phyloP scores from a whole-genome alignment of 2,113 vertebrate species.

The Chaetodon auriga region DNA sequence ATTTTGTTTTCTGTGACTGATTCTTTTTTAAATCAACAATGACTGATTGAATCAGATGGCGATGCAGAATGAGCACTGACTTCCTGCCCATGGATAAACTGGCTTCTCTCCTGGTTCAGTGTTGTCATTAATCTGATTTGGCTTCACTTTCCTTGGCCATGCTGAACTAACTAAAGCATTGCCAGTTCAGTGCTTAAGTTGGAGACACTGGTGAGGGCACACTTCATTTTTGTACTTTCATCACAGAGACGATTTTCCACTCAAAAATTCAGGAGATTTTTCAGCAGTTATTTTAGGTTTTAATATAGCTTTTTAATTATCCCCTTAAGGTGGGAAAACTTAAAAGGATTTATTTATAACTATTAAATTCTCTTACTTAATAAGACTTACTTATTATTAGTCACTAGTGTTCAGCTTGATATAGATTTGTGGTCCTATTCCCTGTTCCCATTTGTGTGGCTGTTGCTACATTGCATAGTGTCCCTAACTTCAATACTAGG shows the following conservation, averaged over 20 bases:
- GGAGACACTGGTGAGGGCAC: constrained; percentile 13
- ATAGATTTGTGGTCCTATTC: background rate
- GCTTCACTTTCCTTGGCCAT: constrained; percentile 26
- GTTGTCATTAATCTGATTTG: constrained; percentile 37
- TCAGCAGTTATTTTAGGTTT: background rate
- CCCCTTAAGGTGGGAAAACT: background rate
- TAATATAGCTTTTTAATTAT: constrained; percentile 21
- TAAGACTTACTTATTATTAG: background rate
- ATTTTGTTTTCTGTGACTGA: background rate
- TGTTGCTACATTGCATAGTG: background rate
- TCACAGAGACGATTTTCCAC: background rate
- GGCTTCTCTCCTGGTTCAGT: constrained; percentile 23
- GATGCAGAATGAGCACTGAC: constrained; percentile 1
- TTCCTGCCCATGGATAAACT: constrained; percentile 18
- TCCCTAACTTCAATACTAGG: background rate
- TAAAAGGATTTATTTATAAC: constrained; percentile 18
- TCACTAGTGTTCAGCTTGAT: background rate
- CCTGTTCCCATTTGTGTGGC: background rate
- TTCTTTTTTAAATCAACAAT: constrained; percentile 4
- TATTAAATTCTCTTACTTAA: background rate
- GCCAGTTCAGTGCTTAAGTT: constrained; percentile 18
- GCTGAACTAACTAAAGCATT: background rate
- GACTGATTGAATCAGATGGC: background rate
- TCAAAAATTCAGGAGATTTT: background rate
- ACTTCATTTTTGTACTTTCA: constrained; percentile 1